phyloP scores from a whole-genome alignment of 2,888 invertebrate species.

The Stegophylla sp. region DNA sequence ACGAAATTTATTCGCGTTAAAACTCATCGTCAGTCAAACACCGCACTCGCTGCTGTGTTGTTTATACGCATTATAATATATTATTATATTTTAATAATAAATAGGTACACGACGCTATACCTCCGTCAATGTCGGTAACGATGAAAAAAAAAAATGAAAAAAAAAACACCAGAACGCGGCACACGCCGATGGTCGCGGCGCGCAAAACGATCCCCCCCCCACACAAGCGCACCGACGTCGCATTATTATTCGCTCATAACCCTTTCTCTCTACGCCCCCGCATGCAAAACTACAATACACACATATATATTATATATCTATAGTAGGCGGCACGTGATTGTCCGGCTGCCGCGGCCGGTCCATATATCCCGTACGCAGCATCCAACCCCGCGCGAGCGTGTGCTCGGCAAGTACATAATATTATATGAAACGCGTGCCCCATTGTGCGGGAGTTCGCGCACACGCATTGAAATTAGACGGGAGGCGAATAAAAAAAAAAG shows the following conservation, averaged over 20 bases:
- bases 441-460: slow-evolving; percentile 27
- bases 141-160: no score
- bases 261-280: background rate
- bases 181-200: no score
- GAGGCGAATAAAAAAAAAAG: background rate
- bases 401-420: background rate
- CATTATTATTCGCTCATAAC: slow-evolving; percentile 29
- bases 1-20: no score
- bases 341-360: slow-evolving; percentile 37
- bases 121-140: background rate
- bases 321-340: slow-evolving; percentile 49
- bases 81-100: no score
- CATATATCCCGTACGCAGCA: slow-evolving; percentile 39
- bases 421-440: slow-evolving; percentile 33
- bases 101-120: no score
- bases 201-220: slow-evolving; percentile 19
- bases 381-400: slow-evolving; percentile 24
- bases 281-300: background rate
- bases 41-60: no score
- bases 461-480: slow-evolving; percentile 12
- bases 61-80: no score
- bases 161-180: slow-evolving; percentile 20
- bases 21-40: no score
- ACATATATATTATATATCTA: background rate
- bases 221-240: background rate